Conservation (phyloP, 2,113 vertebrate genomes). For the Rhipidura dahli region DNA sequence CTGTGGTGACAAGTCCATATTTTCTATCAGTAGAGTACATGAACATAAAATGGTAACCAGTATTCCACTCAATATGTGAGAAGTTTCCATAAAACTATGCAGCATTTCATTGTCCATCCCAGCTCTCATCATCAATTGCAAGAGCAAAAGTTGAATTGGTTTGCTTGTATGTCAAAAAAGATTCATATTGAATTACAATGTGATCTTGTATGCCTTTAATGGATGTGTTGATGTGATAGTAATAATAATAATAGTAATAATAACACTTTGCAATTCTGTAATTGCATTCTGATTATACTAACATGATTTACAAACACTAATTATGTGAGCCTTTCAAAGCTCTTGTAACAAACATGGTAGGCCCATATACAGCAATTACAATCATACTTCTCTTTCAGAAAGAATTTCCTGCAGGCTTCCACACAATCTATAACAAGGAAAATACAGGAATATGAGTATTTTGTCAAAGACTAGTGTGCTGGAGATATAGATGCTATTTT, state of each 20-base stretch:
- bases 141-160: background rate
- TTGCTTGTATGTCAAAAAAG: background rate
- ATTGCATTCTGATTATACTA: constrained; percentile 13
- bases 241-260: background rate
- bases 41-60: background rate
- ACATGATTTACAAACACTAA: constrained; percentile 42
- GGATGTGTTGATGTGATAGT: background rate
- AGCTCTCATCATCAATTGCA: background rate
- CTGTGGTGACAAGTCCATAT: fast-evolving
- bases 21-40: background rate
- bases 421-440: background rate
- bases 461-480: background rate
- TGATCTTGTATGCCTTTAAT: background rate
- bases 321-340: constrained; percentile 11
- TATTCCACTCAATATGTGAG: background rate
- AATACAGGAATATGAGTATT: background rate
- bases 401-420: background rate
- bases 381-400: background rate
- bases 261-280: background rate
- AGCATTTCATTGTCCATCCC: background rate
- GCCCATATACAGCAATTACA: background rate
- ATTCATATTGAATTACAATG: background rate
- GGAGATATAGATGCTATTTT: background rate
- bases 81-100: background rate
- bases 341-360: background rate